These are phyloP conservation scores for Euborellia annulipes DNA, from an alignment of 1,140 invertebrate species.

Conservation along the genomic window DNA sequence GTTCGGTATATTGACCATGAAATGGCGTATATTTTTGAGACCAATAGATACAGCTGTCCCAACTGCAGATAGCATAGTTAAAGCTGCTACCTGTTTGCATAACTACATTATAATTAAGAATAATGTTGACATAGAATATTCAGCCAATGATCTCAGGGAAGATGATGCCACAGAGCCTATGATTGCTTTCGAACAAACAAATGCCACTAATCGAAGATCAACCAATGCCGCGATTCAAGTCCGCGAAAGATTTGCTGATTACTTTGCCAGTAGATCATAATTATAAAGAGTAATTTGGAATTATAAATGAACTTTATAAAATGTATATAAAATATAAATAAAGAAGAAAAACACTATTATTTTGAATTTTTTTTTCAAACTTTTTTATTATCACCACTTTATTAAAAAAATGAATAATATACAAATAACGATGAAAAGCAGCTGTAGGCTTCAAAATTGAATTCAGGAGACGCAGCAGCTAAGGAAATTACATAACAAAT, in stretches of 20 bases:
- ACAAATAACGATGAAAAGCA: too few relatives aligned
- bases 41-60: conserved; percentile 14
- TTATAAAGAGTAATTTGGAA: too few relatives aligned
- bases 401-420: too few relatives aligned
- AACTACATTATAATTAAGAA: conserved; percentile 14
- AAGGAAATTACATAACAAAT: too few relatives aligned
- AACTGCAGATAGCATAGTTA: conserved; percentile 12
- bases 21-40: conserved; percentile 20
- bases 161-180: conserved; percentile 7
- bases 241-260: conserved; percentile 11
- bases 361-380: neutral
- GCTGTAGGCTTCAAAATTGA: too few relatives aligned
- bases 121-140: conserved; percentile 5
- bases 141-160: neutral
- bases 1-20: conserved; percentile 23
- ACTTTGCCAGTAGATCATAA: too few relatives aligned
- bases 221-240: conserved; percentile 6
- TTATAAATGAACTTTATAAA: too few relatives aligned
- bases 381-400: too few relatives aligned
- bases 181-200: conserved; percentile 7
- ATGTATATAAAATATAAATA: neutral
- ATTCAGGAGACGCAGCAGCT: too few relatives aligned
- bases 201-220: conserved; percentile 8
- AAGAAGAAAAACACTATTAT: neutral
- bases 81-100: conserved; percentile 16